Evolutionary conservation across 1,140 invertebrate species (phyloP).

Genomic region (Thaumatotibia leucotreta): DNA sequence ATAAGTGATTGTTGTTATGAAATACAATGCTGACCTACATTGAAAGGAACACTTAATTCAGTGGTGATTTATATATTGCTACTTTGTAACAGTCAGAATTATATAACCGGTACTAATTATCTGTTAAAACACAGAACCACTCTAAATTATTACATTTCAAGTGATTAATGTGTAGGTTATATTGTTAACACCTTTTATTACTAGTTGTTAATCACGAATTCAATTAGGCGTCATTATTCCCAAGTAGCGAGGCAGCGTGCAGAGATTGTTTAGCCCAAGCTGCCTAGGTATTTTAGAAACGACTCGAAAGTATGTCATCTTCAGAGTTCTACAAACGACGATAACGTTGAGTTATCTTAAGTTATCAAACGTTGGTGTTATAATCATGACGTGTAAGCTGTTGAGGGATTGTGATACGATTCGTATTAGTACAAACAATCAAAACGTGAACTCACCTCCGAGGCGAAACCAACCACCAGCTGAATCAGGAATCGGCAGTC

Average conservation of each 20-base stretch:
- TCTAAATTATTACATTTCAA: not conserved
- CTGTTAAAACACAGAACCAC: not conserved
- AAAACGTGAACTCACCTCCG: conserved; percentile 75
- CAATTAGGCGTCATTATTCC: not conserved
- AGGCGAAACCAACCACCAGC: conserved; percentile 84
- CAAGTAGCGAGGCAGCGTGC: not conserved
- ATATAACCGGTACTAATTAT: not conserved
- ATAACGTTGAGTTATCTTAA: not conserved
- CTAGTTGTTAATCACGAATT: not conserved
- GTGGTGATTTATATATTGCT: not conserved
- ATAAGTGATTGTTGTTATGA: not conserved
- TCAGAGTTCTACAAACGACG: not conserved
- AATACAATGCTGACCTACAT: not conserved
- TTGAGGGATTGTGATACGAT: not conserved
- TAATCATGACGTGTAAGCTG: not conserved
- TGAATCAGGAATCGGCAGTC: conserved; percentile 82
- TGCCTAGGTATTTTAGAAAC: not conserved
- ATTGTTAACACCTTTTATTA: not conserved
- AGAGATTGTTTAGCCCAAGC: not conserved
- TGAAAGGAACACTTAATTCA: not conserved
- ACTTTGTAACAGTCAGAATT: not conserved
- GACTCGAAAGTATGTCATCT: not conserved
- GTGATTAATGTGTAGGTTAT: not conserved
- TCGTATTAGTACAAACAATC: not conserved
- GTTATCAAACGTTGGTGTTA: not conserved